phyloP scores from a whole-genome alignment of 2,888 invertebrate species.

The Orchestes rusci region DNA sequence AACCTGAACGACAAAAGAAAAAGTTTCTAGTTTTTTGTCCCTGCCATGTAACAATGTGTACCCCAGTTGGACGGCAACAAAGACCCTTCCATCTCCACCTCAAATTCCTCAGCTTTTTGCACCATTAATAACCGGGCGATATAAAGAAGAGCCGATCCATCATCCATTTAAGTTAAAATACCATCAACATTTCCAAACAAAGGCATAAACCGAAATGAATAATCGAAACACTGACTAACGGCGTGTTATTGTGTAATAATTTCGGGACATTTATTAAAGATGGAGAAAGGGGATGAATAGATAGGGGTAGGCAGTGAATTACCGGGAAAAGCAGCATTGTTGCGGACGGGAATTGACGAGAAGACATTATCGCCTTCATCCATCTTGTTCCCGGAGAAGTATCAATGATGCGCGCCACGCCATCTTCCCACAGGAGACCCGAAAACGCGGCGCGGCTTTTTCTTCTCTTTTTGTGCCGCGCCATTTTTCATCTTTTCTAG shows the following conservation, averaged over 20 bases:
- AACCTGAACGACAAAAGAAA: no score
- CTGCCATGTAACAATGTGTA: no score
- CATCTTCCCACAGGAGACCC: constrained; percentile 44
- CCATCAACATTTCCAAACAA: constrained; percentile 25
- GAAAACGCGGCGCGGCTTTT: constrained; percentile 41
- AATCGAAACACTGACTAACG: constrained; percentile 35
- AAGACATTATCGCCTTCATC: constrained; percentile 49
- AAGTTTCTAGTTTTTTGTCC: no score
- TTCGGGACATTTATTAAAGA: constrained; percentile 40
- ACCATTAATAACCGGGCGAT: no score
- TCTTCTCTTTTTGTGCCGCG: constrained; percentile 38
- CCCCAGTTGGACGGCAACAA: no score
- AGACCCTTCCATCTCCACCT: no score
- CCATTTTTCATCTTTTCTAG: constrained; percentile 46
- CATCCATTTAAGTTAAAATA: constrained; percentile 25
- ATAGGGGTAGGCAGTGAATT: constrained; percentile 44
- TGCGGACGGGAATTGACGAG: constrained; percentile 49
- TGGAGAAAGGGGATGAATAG: constrained; percentile 38
- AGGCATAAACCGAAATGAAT: constrained; percentile 24
- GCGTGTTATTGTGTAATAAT: constrained; percentile 39
- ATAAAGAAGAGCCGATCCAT: constrained; percentile 18
- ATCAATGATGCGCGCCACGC: constrained; percentile 38
- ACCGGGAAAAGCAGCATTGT: constrained; percentile 40
- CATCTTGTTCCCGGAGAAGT: constrained; percentile 43
- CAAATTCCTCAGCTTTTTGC: no score